A percentile compares a stretch with the other conserved stretches of the same genome.
Evolutionary conservation across 2,888 invertebrate genomes (phyloP).

Genomic region (Malachius bipustulatus): DNA sequence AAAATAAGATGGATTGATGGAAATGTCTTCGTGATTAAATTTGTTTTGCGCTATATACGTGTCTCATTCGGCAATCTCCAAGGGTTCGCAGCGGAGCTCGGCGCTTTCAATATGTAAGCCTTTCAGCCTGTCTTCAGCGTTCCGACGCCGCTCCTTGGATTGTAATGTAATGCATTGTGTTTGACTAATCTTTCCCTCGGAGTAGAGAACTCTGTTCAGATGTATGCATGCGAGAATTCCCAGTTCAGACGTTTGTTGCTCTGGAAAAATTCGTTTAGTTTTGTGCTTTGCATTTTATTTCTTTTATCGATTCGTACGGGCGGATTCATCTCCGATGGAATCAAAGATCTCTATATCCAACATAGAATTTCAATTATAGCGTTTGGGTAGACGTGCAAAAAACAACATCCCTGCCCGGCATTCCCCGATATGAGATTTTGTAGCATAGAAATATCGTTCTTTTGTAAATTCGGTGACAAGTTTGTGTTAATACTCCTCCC

Average conservation of each 20-base stretch:
- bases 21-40: conserved; percentile 38
- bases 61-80: conserved; percentile 26
- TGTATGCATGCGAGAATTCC: neutral
- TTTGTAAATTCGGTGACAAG: too few relatives aligned
- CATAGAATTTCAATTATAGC: too few relatives aligned
- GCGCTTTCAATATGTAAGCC: conserved; percentile 3
- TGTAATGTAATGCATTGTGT: conserved; percentile 3
- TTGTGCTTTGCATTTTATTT: neutral
- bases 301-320: too few relatives aligned
- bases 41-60: conserved; percentile 36
- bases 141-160: neutral
- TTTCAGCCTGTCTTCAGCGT: neutral
- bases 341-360: too few relatives aligned
- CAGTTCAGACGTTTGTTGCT: too few relatives aligned
- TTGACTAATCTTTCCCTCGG: conserved; percentile 3
- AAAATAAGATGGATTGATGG: conserved; percentile 39
- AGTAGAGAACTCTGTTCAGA: neutral
- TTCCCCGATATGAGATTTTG: too few relatives aligned
- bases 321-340: too few relatives aligned
- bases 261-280: neutral
- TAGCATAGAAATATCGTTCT: too few relatives aligned
- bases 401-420: too few relatives aligned
- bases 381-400: too few relatives aligned
- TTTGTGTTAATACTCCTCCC: too few relatives aligned
- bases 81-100: neutral